A percentile compares a stretch with the other conserved stretches of the same genome.
Evolutionary conservation across 2,888 invertebrate genomes (phyloP).

Genomic region (Erebia aethiops): DNA sequence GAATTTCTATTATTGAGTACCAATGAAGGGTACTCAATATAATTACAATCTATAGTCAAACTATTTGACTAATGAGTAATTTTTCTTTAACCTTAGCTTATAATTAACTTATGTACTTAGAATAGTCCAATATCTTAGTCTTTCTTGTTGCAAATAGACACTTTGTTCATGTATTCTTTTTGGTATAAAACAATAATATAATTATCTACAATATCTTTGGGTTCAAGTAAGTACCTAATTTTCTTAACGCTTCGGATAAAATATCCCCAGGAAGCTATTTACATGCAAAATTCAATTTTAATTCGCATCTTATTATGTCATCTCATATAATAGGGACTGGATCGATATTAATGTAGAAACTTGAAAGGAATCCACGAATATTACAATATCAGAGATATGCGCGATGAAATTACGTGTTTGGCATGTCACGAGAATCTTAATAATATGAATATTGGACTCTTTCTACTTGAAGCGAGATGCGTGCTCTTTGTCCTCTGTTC

Average conservation of each 20-base stretch:
- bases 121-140: too few species aligned
- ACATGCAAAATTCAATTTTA: conserved; percentile 9
- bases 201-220: too few species aligned
- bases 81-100: too few species aligned
- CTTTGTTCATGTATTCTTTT: too few species aligned
- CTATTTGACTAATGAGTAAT: too few species aligned
- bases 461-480: not conserved
- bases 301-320: conserved; percentile 2
- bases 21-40: too few species aligned
- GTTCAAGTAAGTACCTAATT: too few species aligned
- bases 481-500: conserved; percentile 6
- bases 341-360: conserved; percentile 22
- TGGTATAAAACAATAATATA: too few species aligned
- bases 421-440: conserved; percentile 24
- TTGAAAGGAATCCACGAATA: conserved; percentile 30
- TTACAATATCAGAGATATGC: conserved; percentile 31
- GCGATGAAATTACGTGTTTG: conserved; percentile 27
- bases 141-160: too few species aligned
- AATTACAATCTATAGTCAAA: too few species aligned
- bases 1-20: too few species aligned
- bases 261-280: not conserved
- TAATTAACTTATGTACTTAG: too few species aligned
- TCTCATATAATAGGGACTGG: conserved; percentile 11
- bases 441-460: conserved; percentile 21
- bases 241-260: not conserved